Base-by-base conservation (phyloP, 2,797 vertebrate genomes). In the Pseudochaenichthys georgianus region DNA sequence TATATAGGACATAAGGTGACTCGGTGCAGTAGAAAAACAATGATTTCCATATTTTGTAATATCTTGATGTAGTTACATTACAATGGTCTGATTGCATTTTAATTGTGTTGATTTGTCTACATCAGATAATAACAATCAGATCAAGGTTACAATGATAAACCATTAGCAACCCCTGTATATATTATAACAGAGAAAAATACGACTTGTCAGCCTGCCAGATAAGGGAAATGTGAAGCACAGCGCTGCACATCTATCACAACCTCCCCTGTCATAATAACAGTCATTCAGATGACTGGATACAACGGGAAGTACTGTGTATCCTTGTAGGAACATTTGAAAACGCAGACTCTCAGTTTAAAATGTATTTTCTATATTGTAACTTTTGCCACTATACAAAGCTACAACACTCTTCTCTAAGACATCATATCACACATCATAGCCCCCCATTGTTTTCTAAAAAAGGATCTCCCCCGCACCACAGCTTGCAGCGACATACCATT, bases 211-310 rank as follows among this genome's bases (percentile, higher is more conserved):
- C 10, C 50, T 57, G 45, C 38, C 54, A 67, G 46, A 31, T 51
- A 23, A 59, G 45, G 21, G 31, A 57, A 53, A 71, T 62, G 17
- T 62, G 3, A 47, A 54, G 52, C 48, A n/a, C 31, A 70, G 66
- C n/a, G 13, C 48, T 70, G 55, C 52, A 55, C 34, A 62, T 69
- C 13, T 65, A 63, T 60, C 45, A 86, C 74, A 70, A 77, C 65
- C 73, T 75, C 28, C 48, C 34, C 46, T 16, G 13, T 68, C n/a
- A 57, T 67, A 76, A 85, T 80, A 83, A 86, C 69, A 64, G 63
- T 88, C 11, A 86, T 87, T 81, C 64, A n/a, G 13, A 13, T n/a
- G 1, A 42, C 52, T 71, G 17, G 42, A 43, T 3, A 51, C 11
- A 57, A 31, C 55, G 50, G 9, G 31, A 15, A 9, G 52, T 31